Base-by-base conservation (phyloP, 1,140 invertebrate genomes). In the Drosophila leontia region DNA sequence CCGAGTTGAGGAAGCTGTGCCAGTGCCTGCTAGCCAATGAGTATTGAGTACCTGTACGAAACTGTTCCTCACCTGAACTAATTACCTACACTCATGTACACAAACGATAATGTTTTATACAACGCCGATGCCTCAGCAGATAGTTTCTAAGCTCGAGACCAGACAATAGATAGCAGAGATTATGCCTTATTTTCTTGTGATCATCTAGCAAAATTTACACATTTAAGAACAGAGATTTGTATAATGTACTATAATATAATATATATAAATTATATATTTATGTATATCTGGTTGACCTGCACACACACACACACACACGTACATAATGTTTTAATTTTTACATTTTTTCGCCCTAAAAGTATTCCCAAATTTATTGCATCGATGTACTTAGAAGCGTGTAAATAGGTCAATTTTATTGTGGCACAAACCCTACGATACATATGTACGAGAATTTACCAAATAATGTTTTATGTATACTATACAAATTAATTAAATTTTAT, bases 121-220 rank as follows among this genome's bases (percentile, higher is more conserved):
- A 62, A 62, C 45, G 35, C 29, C 35, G 55, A 65, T 48, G 42
- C 51, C 59, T 34, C 23, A 19, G 51, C 34, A 75, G 48, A 12
- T 53, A 75, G 63, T 64, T 48, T 64, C 15, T 57, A 78, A 82
- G 75, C 58, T 67, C 56, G 47, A 56, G 53, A 67, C 72, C 55
- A 41, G 55, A 77, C 75, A 63, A 76, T 64, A 75, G 60, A 75
- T 76, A 77, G 47, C 42, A 68, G 59, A 41, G n/a, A 37, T 56
- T 50, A 67, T 75, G 62, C 77, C 58, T 80, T 68, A n/a, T 67
- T 80, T 56, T 55, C 44, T 71, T 84, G 81, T 84, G 81, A 84
- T 77, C 67, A 64, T 63, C 59, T 80, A 63, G 62, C 53, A 19
- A 58, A 72, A 59, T 71, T 35, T 67, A 63, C 35, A 78, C 63